Evolutionary conservation across 2,888 invertebrate genomes (phyloP), one percentile per base, ranked within the genome.

Genomic region (Dimorphilus gyrociliatus): DNA sequence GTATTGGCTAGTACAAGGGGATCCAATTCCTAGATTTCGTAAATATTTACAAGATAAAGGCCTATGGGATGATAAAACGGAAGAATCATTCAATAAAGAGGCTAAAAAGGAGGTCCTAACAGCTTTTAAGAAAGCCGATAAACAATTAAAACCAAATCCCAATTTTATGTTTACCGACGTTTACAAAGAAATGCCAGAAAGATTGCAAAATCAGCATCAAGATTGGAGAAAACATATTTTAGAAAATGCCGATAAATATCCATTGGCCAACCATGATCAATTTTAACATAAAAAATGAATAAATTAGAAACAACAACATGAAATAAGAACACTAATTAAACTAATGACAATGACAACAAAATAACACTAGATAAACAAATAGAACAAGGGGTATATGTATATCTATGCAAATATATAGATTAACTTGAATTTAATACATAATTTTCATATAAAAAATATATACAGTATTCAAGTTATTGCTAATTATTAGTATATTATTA

Each of bases 161-260:
- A 73, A 71, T 41, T 80, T 84, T 64, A 73, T 88, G 73, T 79
- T 90, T 40, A 73, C 73, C 36, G 90, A 82, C 51, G 88, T 90
- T 7, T 90, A 88, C 53, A 69, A 73, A 37, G 73, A 76, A 34
- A 73, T 81, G 70, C 85, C 86, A 1, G 60, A 69, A 3, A 72
- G 79, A 55, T 66, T 90, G 23, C 67, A 78, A 45, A 73, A 76
- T 52, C 90, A 90, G 70, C 72, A 78, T 69, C 60, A 71, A 19
- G 70, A 76, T 46, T 73, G 88, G 73, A 74, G 79, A 53, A 65
- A 72, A 13, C 88, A 88, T 56, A 56, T 90, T 8, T 65, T 72
- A 35, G 72, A 74, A 44, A 78, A 86, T 55, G 71, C 73, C 35
- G 74, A 82, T 40, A 72, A 80, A 55, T 90, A 90, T 65, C 84